Evolutionary conservation across 2,797 vertebrate genomes (phyloP), one percentile per base, ranked within the genome.

Genomic region (Pampus argenteus): DNA sequence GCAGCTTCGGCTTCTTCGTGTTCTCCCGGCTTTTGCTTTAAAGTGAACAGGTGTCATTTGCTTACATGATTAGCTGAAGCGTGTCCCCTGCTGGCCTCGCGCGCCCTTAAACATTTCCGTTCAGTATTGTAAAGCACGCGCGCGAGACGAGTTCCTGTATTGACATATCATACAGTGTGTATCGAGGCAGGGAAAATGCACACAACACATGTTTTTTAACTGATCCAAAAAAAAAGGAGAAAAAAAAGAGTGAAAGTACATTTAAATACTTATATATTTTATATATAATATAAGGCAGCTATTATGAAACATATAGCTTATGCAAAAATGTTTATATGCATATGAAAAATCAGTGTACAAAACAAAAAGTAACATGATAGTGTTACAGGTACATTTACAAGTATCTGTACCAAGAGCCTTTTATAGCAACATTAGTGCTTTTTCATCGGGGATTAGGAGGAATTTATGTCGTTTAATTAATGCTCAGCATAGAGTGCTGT

Each of bases 381-480:
- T 44, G 28, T 55, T 47, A 38, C 55, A 63, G 26, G 38, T 31
- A 56, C 50, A 44, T 26, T n/a, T 20, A 59, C 50, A 66, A 22
- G 49, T 63, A 42, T 15, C 55, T 60, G 34, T 47, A 42, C 75
- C 64, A 34, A 23, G 47, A 68, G 67, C 54, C 67, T 45, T 20
- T 79, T 66, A 77, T 42, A 58, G 64, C 51, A 58, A 87, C 82
- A 66, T 82, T 70, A 29, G 59, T 82, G 57, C 59, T 67, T 86
- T 88, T 84, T 89, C 86, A 87, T 79, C 78, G 29, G 83, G 89
- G 90, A 90, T 91, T 89, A 92, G 76, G 47, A 75, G 75, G 79
- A 89, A 87, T 88, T 86, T 74, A 81, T 79, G 79, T 79, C 18
- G 83, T 75, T 94, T 94, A 94, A 94, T 94, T 95, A 94, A 95